These are phyloP conservation scores for Rhynchotus rufescens DNA, from an alignment of 2,797 vertebrate species.

Conservation along the genomic window DNA sequence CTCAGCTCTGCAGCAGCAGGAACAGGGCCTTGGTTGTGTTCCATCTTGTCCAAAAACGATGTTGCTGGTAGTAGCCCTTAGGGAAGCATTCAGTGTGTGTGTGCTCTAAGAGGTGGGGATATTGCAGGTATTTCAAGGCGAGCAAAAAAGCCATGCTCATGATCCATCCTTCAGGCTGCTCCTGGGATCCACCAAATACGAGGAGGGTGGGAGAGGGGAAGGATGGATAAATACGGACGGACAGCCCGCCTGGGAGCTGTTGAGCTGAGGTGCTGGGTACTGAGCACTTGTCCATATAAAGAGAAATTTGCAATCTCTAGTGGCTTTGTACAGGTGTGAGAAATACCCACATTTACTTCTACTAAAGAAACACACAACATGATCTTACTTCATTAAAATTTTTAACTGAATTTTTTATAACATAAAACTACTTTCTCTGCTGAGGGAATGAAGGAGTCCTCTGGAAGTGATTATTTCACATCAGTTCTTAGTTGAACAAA, in stretches of 20 bases:
- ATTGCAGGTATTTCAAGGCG: background rate
- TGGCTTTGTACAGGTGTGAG: background rate
- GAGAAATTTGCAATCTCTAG: background rate
- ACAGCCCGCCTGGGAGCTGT: background rate
- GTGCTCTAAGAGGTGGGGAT: background rate
- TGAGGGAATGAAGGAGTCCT: background rate
- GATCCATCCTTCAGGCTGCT: too few species aligned
- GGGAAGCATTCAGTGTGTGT: background rate
- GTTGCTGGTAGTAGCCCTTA: background rate
- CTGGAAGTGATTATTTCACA: background rate
- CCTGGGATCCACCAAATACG: background rate
- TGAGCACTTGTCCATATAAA: background rate
- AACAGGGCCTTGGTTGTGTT: background rate
- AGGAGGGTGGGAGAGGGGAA: background rate
- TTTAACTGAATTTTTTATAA: background rate
- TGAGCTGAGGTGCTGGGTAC: too few species aligned
- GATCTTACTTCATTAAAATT: background rate
- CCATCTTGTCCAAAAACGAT: background rate
- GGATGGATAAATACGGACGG: background rate
- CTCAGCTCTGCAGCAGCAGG: background rate
- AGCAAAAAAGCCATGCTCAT: background rate
- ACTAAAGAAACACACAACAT: background rate
- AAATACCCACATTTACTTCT: background rate
- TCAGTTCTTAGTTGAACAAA: background rate
- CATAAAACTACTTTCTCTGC: background rate